phyloP scores from a whole-genome alignment of 1,140 invertebrate species.

The Drosophila pseudoobscura region DNA sequence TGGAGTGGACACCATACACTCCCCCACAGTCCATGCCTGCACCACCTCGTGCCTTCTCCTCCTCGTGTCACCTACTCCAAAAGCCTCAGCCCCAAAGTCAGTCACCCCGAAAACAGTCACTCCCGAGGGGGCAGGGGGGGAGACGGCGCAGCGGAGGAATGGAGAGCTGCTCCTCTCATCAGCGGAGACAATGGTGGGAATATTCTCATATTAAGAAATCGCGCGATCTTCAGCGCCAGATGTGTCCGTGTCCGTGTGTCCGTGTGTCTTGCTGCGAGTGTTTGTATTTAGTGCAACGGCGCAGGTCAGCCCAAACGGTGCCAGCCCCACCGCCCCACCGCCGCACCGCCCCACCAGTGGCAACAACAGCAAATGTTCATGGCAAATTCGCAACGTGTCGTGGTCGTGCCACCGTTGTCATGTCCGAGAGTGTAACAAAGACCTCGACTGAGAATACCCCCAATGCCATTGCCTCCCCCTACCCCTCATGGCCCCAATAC shows the following conservation, averaged over 20 bases:
- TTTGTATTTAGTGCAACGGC: conserved; percentile 79
- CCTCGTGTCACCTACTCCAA: conserved; percentile 40
- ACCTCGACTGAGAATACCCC: conserved; percentile 58
- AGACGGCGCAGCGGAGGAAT: conserved; percentile 3
- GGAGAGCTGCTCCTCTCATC: conserved; percentile 23
- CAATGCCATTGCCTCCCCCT: neutral
- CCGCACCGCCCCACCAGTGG: conserved; percentile 12
- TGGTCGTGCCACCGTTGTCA: conserved; percentile 79
- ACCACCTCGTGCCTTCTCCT: neutral
- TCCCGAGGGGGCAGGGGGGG: neutral
- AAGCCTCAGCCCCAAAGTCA: conserved; percentile 26
- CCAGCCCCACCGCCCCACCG: conserved; percentile 9
- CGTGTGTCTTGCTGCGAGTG: conserved; percentile 31
- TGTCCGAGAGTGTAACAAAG: conserved; percentile 81
- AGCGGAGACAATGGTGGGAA: conserved; percentile 81
- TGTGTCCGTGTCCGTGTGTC: conserved; percentile 61
- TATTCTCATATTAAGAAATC: conserved; percentile 83
- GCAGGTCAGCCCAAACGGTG: conserved; percentile 62
- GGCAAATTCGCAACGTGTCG: conserved; percentile 81
- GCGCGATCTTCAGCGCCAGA: conserved; percentile 78
- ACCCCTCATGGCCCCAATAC: too few relatives aligned
- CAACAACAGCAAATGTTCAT: conserved; percentile 50
- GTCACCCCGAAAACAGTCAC: conserved; percentile 34
- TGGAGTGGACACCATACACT: conserved; percentile 55
- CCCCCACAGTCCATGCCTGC: conserved; percentile 7